Conservation (phyloP, 2,797 vertebrate genomes). For the Carduelis carduelis region DNA sequence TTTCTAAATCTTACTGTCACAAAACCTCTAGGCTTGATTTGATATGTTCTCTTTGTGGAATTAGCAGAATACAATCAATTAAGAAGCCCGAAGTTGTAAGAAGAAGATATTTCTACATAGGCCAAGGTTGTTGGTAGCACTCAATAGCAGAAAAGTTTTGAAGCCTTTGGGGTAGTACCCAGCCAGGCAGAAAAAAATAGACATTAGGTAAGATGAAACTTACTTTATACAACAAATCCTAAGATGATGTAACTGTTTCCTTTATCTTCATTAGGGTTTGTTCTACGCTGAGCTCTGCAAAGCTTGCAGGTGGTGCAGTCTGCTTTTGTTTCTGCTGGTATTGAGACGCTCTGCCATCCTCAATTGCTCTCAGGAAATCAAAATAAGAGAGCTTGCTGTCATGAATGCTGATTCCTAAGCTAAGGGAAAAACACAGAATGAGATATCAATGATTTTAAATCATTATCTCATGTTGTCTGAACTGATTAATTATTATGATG, state of each 20-base stretch:
- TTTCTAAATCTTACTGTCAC: not conserved
- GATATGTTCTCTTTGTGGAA: not conserved
- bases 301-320: not conserved
- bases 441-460: slow-evolving; percentile 22
- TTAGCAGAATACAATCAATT: not conserved
- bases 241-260: slow-evolving; percentile 46
- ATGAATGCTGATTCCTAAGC: slow-evolving; percentile 69
- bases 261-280: slow-evolving; percentile 64
- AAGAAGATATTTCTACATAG: not conserved
- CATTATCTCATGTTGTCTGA: not conserved
- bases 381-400: slow-evolving; percentile 67
- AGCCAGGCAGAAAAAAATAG: not conserved
- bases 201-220: not conserved
- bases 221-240: slow-evolving; percentile 65
- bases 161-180: not conserved
- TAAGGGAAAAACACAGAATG: slow-evolving; percentile 40
- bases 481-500: slow-evolving; percentile 7
- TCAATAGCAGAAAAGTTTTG: not conserved
- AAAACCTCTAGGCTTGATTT: not conserved
- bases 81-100: not conserved
- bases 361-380: slow-evolving; percentile 73
- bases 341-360: slow-evolving; percentile 25
- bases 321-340: slow-evolving; percentile 32
- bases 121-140: not conserved
- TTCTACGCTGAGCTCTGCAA: slow-evolving; percentile 48